phyloP scores from a whole-genome alignment of 2,888 invertebrate genomes.

The Dascillus cervinus region DNA sequence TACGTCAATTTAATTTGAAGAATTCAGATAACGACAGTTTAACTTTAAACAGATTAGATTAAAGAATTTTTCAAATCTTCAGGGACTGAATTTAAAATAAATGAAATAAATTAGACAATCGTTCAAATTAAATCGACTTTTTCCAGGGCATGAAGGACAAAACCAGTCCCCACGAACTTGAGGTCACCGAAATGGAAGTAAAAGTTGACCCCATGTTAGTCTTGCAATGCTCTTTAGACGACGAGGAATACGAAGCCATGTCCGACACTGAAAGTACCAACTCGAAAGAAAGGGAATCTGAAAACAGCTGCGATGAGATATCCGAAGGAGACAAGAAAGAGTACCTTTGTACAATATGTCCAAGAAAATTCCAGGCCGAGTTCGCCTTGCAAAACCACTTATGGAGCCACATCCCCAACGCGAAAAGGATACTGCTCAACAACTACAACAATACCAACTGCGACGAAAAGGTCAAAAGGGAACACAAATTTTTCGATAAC shows the following conservation, averaged over 20 bases:
- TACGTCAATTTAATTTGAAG: too few relatives aligned
- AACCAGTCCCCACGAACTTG: too few relatives aligned
- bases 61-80: conserved; percentile 7
- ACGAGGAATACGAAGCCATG: conserved; percentile 17
- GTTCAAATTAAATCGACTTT: too few relatives aligned
- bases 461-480: conserved; percentile 1
- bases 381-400: conserved; percentile 54
- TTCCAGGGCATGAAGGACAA: too few relatives aligned
- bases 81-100: conserved; percentile 30
- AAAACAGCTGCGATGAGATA: conserved; percentile 11
- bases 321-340: conserved; percentile 36
- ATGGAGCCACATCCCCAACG: conserved; percentile 49
- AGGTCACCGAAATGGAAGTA: conserved; percentile 56
- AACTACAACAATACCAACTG: conserved; percentile 16
- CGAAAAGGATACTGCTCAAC: conserved; percentile 26
- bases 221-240: conserved; percentile 46
- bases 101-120: too few relatives aligned
- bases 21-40: not conserved
- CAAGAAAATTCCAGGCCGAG: conserved; percentile 50
- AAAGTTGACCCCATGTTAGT: conserved; percentile 64
- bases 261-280: conserved; percentile 10
- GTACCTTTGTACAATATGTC: conserved; percentile 50
- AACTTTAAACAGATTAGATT: conserved; percentile 4
- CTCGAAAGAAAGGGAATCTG: conserved; percentile 10
- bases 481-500: too few relatives aligned